Evolutionary conservation across 2,797 vertebrate genomes (phyloP), one percentile per base, ranked within the genome.

Genomic region (Schizopygopsis pylzovi): DNA sequence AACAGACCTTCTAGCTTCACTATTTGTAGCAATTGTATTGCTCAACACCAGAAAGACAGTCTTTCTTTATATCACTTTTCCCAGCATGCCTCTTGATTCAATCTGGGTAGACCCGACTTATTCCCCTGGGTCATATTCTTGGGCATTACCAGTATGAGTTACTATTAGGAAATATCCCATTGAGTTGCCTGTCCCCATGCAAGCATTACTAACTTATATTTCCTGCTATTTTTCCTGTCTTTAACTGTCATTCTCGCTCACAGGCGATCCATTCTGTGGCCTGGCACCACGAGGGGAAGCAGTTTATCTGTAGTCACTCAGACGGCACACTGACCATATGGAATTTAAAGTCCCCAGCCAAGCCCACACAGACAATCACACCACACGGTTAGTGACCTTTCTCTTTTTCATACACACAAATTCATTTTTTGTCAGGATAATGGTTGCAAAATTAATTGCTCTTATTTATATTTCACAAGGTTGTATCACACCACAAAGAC

Each of bases 231-330:
- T 43, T 80, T 52, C 79, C 54, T 56, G 9, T 87, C 20, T 78
- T 61, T 22, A 82, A 43, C 82, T 86, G 20, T 75, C n/a, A 8
- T 83, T 89, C 86, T 89, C 59, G 91, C 79, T 90, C 84, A 77
- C 92, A 99, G 98, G 98, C 98, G 87, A 99, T 99, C 92, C 98
- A 99, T 92, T 99, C 98, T 28, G 97, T 98, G 91, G 98, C 97
- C 91, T 99, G 98, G 98, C 98, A 99, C 92, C 98, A 99, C 82
- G 98, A 99, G 95, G 98, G 98, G 93, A 99, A 99, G 91, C 98
- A 99, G 88, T 99, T 99, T 93, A 96, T 98, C 92, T 99, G 98
- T 92, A 99, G 98, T 94, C 98, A 99, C 94, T 99, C 98, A 86
- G 98, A 99, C 89, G 98, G 98, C 88, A 99, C 98, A 81, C 95